Conservation (phyloP, 2,797 vertebrate genomes). For the Tapirus indicus region DNA sequence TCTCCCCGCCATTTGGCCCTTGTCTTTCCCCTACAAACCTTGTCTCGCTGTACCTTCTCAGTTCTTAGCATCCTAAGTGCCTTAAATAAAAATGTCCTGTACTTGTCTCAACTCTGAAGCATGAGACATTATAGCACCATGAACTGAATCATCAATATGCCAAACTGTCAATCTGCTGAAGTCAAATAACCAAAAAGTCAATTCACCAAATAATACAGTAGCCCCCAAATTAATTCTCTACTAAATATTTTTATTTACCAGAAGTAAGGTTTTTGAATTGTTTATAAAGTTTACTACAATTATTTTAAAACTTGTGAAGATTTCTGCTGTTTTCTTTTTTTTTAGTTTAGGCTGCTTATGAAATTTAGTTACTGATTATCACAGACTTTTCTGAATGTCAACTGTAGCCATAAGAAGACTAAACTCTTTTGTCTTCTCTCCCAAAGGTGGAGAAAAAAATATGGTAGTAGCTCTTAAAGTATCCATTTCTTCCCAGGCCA, state of each 20-base stretch:
- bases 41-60: background rate
- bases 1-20: background rate
- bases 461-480: background rate
- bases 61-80: background rate
- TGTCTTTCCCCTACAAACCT: background rate
- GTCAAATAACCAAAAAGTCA: background rate
- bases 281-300: background rate
- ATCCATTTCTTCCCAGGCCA: background rate
- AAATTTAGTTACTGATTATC: background rate
- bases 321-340: background rate
- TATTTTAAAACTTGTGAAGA: slow-evolving; percentile 14
- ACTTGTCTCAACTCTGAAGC: background rate
- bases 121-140: background rate
- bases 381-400: background rate
- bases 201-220: background rate
- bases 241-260: background rate
- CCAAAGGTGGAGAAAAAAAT: background rate
- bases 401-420: background rate
- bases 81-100: background rate
- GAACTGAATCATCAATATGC: background rate
- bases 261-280: background rate
- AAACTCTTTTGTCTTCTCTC: background rate
- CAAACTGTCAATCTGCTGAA: background rate
- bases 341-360: background rate
- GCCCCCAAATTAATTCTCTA: background rate